These are phyloP conservation scores for Phyllostomus discolor DNA, from an alignment of 2,113 vertebrate genomes.

Conservation along the genomic window DNA sequence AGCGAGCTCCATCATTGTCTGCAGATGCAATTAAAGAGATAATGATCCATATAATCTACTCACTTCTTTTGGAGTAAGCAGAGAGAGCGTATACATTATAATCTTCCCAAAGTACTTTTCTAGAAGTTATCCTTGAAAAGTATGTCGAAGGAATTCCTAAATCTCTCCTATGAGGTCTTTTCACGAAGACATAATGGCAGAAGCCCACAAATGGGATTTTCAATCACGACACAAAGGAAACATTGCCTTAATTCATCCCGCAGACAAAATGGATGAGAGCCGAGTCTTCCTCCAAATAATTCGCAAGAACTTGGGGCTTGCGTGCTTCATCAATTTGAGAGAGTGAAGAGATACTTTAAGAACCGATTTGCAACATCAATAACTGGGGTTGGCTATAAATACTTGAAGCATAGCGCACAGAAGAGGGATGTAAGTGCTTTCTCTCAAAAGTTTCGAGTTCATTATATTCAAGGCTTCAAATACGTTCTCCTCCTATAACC, in stretches of 20 bases:
- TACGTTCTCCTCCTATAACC: neutral
- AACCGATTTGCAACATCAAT: conserved; percentile 10
- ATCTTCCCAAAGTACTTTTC: neutral
- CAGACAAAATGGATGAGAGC: neutral
- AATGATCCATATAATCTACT: neutral
- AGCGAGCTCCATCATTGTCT: neutral
- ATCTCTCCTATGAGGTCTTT: neutral
- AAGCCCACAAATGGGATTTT: neutral
- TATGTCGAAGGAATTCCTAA: neutral
- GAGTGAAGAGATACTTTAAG: neutral
- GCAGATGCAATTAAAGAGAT: neutral
- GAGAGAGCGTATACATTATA: neutral
- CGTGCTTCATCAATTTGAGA: conserved; percentile 30
- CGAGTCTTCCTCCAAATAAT: conserved; percentile 29
- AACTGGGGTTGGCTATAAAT: neutral
- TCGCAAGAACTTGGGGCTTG: neutral
- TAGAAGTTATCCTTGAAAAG: neutral
- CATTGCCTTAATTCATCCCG: neutral
- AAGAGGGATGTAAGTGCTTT: neutral
- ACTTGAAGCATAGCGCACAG: neutral
- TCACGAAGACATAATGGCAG: neutral
- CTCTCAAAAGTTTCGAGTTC: neutral
- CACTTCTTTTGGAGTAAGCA: neutral
- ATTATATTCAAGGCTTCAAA: neutral
- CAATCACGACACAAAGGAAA: neutral